These are phyloP conservation scores for Sebastes diploproa DNA, from an alignment of 2,797 vertebrate species.

Conservation along the genomic window DNA sequence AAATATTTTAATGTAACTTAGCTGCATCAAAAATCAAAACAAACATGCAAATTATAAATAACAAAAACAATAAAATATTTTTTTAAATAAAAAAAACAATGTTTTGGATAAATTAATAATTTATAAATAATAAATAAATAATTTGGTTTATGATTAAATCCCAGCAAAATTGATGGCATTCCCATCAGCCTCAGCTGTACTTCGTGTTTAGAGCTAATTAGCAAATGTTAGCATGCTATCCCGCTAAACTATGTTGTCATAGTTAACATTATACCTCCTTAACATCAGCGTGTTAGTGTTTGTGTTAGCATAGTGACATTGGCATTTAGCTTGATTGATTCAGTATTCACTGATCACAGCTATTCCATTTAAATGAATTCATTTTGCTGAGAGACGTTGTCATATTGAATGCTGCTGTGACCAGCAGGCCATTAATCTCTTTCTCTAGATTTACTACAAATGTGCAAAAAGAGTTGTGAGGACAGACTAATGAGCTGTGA, in stretches of 20 bases:
- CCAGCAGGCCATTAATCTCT: fast-evolving
- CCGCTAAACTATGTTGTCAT: background rate
- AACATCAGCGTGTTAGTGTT: background rate
- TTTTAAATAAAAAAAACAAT: no score
- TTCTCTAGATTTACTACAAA: background rate
- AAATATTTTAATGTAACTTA: no score
- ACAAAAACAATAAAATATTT: no score
- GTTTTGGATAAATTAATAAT: background rate
- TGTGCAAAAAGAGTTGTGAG: background rate
- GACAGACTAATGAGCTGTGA: background rate
- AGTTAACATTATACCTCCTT: background rate
- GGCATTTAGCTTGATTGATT: background rate
- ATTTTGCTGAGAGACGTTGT: background rate
- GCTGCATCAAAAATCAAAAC: no score
- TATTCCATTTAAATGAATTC: background rate
- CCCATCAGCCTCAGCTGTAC: background rate
- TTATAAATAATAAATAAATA: no score
- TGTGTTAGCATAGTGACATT: background rate
- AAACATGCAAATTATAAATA: no score
- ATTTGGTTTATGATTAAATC: no score
- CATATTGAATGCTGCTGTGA: background rate
- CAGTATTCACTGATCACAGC: background rate
- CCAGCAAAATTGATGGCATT: background rate
- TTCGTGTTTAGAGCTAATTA: background rate
- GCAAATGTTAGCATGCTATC: background rate